These are phyloP conservation scores for Tetranychus truncatus DNA, from an alignment of 2,888 invertebrate genomes.

Conservation along the genomic window DNA sequence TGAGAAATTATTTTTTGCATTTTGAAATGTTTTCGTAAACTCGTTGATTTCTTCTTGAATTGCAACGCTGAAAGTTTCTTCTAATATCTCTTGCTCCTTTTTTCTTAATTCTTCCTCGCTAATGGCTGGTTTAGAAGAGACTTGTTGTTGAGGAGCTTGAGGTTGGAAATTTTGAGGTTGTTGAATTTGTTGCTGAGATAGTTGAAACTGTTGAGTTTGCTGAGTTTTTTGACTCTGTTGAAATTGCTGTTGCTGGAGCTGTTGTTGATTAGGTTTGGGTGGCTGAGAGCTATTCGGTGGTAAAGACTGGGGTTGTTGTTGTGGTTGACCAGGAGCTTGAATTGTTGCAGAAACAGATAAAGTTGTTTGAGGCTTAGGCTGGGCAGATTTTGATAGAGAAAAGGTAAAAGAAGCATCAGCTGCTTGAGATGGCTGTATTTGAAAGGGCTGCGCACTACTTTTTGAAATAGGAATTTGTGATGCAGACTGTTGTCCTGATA, in stretches of 20 bases:
- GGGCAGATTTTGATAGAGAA: background rate
- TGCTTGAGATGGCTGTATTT: background rate
- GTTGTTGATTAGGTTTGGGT: background rate
- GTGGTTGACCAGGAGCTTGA: background rate
- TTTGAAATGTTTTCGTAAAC: constrained; percentile 5
- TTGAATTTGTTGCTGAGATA: background rate
- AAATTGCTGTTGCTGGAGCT: background rate
- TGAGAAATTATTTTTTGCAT: constrained; percentile 6
- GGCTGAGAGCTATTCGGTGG: background rate
- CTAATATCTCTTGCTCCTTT: background rate
- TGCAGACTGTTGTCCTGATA: background rate
- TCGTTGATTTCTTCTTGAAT: constrained; percentile 16
- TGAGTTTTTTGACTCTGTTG: no score
- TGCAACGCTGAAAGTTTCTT: constrained; percentile 9
- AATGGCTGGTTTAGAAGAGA: background rate
- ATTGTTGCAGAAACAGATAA: background rate
- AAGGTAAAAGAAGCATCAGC: background rate
- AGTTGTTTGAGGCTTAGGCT: background rate
- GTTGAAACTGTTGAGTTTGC: background rate
- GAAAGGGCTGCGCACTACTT: background rate
- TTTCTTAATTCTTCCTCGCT: background rate
- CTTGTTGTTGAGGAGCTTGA: background rate
- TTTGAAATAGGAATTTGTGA: background rate
- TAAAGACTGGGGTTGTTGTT: background rate
- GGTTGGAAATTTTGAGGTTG: background rate